phyloP scores from a whole-genome alignment of 2,797 vertebrate genomes.

The Crotalus adamanteus region DNA sequence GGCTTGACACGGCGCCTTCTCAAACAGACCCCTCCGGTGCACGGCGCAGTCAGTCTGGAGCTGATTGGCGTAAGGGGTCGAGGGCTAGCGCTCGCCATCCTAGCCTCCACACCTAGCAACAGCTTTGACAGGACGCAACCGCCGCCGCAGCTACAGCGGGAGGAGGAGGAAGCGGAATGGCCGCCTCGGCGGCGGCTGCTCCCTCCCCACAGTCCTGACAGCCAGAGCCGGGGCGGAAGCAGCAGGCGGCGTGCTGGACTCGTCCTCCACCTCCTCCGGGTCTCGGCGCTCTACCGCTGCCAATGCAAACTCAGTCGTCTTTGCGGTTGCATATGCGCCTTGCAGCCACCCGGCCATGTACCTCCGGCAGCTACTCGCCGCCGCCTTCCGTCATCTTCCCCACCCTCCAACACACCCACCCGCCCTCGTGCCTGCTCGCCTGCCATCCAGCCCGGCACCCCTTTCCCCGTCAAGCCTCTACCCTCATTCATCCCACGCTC shows the following conservation, averaged over 20 bases:
- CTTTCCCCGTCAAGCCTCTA: background rate
- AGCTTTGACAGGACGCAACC: constrained; percentile 85
- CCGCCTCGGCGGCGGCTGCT: constrained; percentile 72
- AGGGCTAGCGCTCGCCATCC: constrained; percentile 76
- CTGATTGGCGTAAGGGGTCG: constrained; percentile 23
- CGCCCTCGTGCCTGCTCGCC: background rate
- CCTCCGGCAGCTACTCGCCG: constrained; percentile 33
- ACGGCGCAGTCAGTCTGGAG: constrained; percentile 6
- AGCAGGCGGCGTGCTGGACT: constrained; percentile 64
- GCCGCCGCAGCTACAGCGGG: constrained; percentile 46
- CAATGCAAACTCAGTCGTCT: constrained; percentile 61
- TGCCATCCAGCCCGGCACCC: background rate
- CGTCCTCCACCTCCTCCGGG: constrained; percentile 47
- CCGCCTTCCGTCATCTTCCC: constrained; percentile 8
- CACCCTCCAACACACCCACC: background rate
- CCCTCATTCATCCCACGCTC: background rate
- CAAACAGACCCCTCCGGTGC: constrained; percentile 14
- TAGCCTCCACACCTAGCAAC: constrained; percentile 76
- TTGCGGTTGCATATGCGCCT: constrained; percentile 29
- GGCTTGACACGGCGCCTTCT: background rate
- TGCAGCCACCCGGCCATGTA: constrained; percentile 32
- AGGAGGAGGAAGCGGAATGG: constrained; percentile 74
- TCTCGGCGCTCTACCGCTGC: constrained; percentile 63
- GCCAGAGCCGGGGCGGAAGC: constrained; percentile 71
- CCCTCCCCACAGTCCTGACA: constrained; percentile 70